Conservation (phyloP, 1,140 invertebrate species). For the Bombus waltoni region DNA sequence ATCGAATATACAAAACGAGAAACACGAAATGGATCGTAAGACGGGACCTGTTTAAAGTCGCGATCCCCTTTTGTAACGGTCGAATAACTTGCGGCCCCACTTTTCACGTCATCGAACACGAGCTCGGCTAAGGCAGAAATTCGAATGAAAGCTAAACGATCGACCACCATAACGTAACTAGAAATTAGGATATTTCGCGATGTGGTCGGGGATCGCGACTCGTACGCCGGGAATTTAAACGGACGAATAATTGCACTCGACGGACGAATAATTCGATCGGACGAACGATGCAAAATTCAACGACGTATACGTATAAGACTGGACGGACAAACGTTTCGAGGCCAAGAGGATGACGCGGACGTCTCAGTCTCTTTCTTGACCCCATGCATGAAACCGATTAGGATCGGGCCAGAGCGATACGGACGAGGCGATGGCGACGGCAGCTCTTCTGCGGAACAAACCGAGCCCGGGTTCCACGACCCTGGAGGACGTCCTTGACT, state of each 20-base stretch:
- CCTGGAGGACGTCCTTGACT: slow-evolving; percentile 96
- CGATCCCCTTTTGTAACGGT: background rate
- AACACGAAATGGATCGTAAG: background rate
- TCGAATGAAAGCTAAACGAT: too few relatives aligned
- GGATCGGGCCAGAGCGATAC: slow-evolving; percentile 80
- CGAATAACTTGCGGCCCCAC: background rate
- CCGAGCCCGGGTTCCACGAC: slow-evolving; percentile 91
- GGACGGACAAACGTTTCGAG: slow-evolving; percentile 41
- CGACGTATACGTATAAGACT: background rate
- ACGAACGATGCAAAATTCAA: background rate
- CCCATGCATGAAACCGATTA: slow-evolving; percentile 70
- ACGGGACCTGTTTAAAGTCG: background rate
- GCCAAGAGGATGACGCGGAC: slow-evolving; percentile 61
- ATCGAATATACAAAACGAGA: background rate
- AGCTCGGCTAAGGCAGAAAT: too few relatives aligned
- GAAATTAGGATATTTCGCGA: too few relatives aligned
- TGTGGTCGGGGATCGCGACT: too few relatives aligned
- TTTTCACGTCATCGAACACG: too few relatives aligned
- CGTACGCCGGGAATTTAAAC: too few relatives aligned
- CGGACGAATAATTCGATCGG: background rate
- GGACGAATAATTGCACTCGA: background rate
- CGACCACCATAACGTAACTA: too few relatives aligned
- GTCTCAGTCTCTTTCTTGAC: slow-evolving; percentile 63
- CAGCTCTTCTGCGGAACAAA: slow-evolving; percentile 80
- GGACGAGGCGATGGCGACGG: slow-evolving; percentile 77